Evolutionary conservation across 1,140 invertebrate genomes (phyloP).

Genomic region (Lineus longissimus): DNA sequence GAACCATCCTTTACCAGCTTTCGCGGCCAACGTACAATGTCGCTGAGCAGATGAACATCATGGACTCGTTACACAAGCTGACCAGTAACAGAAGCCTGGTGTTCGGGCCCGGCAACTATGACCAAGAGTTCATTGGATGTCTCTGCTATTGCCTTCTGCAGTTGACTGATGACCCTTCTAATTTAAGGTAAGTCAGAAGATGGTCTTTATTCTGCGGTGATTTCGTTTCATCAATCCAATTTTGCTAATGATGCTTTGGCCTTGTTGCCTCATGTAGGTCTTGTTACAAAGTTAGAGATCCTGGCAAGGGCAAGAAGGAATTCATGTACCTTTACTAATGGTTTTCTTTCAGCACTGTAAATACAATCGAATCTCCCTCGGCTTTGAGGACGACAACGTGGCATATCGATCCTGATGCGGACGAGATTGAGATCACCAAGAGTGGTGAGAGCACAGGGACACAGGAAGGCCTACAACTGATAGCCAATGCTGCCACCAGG

Average conservation of each 20-base stretch:
- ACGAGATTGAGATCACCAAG: conserved; percentile 19
- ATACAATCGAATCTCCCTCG: conserved; percentile 50
- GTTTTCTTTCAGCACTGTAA: too few relatives aligned
- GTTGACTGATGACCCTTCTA: conserved; percentile 75
- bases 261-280: too few relatives aligned
- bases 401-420: conserved; percentile 72
- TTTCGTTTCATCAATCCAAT: too few relatives aligned
- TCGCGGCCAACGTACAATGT: conserved; percentile 81
- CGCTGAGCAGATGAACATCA: conserved; percentile 80
- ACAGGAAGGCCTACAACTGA: conserved; percentile 75
- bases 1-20: conserved; percentile 87
- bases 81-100: conserved; percentile 78
- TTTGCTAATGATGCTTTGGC: too few relatives aligned
- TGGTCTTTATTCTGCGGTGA: too few relatives aligned
- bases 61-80: conserved; percentile 90
- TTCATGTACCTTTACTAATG: too few relatives aligned
- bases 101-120: conserved; percentile 91
- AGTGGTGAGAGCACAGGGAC: conserved; percentile 51
- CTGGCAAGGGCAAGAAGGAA: too few relatives aligned
- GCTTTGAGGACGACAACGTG: conserved; percentile 71
- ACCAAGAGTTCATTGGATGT: conserved; percentile 92
- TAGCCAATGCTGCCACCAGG: conserved; percentile 78
- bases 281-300: too few relatives aligned
- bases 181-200: too few relatives aligned
- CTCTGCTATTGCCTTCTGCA: conserved; percentile 93